Conservation (phyloP, 2,888 invertebrate species). For the Drosophila bunnanda region DNA sequence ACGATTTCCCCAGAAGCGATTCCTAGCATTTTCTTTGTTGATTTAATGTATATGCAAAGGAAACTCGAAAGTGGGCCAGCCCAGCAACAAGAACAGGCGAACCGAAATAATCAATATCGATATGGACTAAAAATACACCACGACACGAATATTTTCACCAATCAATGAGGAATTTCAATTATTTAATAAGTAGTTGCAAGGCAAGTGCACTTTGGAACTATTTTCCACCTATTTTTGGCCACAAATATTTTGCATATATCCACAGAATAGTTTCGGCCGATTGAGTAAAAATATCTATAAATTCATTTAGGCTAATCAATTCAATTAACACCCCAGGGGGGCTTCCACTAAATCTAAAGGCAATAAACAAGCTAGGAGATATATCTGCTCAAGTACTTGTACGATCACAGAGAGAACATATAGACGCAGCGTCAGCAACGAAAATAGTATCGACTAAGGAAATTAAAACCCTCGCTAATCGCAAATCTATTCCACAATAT, state of each 20-base stretch:
- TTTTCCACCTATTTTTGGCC: constrained; percentile 17
- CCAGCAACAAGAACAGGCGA: constrained; percentile 15
- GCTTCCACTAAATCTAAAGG: constrained; percentile 13
- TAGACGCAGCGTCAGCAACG: constrained; percentile 62
- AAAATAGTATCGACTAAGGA: constrained; percentile 59
- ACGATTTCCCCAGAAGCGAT: constrained; percentile 23
- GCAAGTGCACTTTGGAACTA: constrained; percentile 8
- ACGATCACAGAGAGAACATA: constrained; percentile 14
- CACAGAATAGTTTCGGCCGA: not conserved
- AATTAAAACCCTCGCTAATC: constrained; percentile 26
- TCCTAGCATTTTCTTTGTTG: constrained; percentile 18
- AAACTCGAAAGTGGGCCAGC: constrained; percentile 36
- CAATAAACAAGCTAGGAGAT: constrained; percentile 38
- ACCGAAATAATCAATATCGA: constrained; percentile 36
- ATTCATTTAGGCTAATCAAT: constrained; percentile 18
- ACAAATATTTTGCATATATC: not conserved
- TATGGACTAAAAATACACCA: constrained; percentile 24
- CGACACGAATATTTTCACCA: constrained; percentile 9
- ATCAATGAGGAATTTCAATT: constrained; percentile 24
- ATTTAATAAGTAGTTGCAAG: constrained; percentile 14
- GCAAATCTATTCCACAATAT: constrained; percentile 59
- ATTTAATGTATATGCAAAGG: constrained; percentile 8
- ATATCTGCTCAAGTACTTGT: constrained; percentile 36
- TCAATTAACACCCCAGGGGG: constrained; percentile 32
- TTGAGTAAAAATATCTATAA: constrained; percentile 10